Conservation (phyloP, 2,888 invertebrate genomes). For the Parthenolecanium corni region DNA sequence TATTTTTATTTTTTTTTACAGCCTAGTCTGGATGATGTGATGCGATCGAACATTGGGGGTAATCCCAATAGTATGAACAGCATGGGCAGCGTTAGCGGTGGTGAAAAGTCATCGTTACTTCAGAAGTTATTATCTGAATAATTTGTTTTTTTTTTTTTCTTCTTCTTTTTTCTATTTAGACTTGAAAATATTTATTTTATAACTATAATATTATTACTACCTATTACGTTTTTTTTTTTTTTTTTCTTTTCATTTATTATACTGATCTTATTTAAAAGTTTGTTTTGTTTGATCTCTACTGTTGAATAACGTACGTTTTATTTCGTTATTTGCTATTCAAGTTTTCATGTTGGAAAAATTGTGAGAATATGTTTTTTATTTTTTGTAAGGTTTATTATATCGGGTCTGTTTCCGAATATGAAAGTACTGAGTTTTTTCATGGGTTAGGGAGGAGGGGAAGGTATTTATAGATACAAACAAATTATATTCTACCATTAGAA, state of each 20-base stretch:
- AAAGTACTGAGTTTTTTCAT: too few species aligned
- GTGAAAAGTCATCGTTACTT: conserved; percentile 60
- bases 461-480: too few species aligned
- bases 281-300: background rate
- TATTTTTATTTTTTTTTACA: background rate
- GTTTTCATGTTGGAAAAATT: background rate
- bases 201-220: background rate
- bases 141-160: conserved; percentile 6
- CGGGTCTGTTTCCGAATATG: too few species aligned
- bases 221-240: background rate
- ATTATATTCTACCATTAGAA: too few species aligned
- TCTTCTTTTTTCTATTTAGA: background rate
- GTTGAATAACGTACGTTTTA: background rate
- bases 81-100: conserved; percentile 8
- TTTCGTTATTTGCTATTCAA: conserved; percentile 1
- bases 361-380: background rate
- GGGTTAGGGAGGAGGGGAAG: too few species aligned
- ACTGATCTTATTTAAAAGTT: background rate
- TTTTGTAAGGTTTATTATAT: too few species aligned
- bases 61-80: conserved; percentile 50
- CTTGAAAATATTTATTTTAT: background rate
- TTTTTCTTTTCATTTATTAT: background rate
- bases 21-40: conserved; percentile 16
- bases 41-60: conserved; percentile 33
- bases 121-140: conserved; percentile 76